Evolutionary conservation across 2,888 invertebrate species (phyloP).

Genomic region (Lasioglossum leucozonium): DNA sequence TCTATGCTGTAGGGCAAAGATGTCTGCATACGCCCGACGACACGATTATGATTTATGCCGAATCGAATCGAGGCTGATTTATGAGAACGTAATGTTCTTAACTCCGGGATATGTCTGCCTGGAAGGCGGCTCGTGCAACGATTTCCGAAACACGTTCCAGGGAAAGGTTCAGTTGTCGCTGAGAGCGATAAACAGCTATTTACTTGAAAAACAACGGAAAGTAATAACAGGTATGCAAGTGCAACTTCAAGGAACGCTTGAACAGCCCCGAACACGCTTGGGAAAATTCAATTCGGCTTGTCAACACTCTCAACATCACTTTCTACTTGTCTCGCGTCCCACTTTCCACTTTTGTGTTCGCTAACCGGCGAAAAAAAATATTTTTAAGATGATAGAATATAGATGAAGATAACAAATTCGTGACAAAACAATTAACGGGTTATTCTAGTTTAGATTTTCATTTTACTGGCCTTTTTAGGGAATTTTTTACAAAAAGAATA

Average conservation of each 20-base stretch:
- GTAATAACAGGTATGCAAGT: constrained; percentile 13
- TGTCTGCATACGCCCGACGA: constrained; percentile 60
- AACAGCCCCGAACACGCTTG: background rate
- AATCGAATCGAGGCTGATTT: constrained; percentile 73
- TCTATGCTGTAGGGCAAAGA: constrained; percentile 59
- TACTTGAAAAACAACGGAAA: constrained; percentile 1
- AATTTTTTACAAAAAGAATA: too few species aligned
- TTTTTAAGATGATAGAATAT: background rate
- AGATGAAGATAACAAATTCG: too few species aligned
- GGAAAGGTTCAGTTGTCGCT: constrained; percentile 39
- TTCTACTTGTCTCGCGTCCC: background rate
- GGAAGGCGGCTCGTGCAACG: constrained; percentile 30
- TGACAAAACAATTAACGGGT: too few species aligned
- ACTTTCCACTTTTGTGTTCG: background rate
- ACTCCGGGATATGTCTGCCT: constrained; percentile 32
- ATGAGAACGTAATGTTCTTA: constrained; percentile 67
- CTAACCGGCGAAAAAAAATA: background rate
- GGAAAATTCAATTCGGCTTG: constrained; percentile 11
- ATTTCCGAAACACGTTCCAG: constrained; percentile 43
- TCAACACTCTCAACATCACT: background rate
- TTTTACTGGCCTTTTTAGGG: too few species aligned
- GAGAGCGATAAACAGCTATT: background rate
- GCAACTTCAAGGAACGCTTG: background rate
- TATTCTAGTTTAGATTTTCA: too few species aligned
- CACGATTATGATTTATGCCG: constrained; percentile 74